Evolutionary conservation across 1,140 invertebrate species (phyloP).

Genomic region (Drosophila carrolli): DNA sequence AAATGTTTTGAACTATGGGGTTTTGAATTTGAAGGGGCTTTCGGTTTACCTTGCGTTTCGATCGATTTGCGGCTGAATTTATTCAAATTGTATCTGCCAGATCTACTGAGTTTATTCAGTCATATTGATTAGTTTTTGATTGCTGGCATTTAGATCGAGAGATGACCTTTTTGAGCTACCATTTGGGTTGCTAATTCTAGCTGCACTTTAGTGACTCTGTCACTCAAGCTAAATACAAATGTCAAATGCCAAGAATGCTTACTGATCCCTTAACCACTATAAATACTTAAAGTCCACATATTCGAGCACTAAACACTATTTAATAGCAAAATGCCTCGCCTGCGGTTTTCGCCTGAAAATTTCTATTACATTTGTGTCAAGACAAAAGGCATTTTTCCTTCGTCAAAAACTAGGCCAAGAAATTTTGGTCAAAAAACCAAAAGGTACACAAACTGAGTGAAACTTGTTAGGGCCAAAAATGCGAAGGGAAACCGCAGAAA

Average conservation of each 20-base stretch:
- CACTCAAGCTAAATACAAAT: background rate
- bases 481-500: slow-evolving; percentile 32
- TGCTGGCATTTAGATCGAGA: slow-evolving; percentile 51
- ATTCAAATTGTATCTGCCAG: slow-evolving; percentile 63
- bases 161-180: slow-evolving; percentile 57
- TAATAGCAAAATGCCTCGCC: slow-evolving; percentile 11
- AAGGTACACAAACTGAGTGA: slow-evolving; percentile 2
- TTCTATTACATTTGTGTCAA: slow-evolving; percentile 37
- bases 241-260: slow-evolving; percentile 2
- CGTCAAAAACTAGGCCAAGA: slow-evolving; percentile 13
- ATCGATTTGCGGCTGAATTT: slow-evolving; percentile 74
- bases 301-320: slow-evolving; percentile 1
- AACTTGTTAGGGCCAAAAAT: slow-evolving; percentile 31
- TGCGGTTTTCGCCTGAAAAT: slow-evolving; percentile 15
- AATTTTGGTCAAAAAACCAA: slow-evolving; percentile 6
- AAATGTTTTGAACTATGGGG: slow-evolving; percentile 80
- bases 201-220: slow-evolving; percentile 2
- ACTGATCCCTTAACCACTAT: background rate
- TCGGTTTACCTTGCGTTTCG: slow-evolving; percentile 66
- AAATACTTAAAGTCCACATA: slow-evolving; percentile 7
- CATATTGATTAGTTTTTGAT: slow-evolving; percentile 76
- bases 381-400: slow-evolving; percentile 22
- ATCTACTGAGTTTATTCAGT: slow-evolving; percentile 47
- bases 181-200: slow-evolving; percentile 66
- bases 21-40: slow-evolving; percentile 19